Evolutionary conservation across 1,140 invertebrate genomes (phyloP), one percentile per base, ranked within the genome.

Genomic region (Conus betulinus): DNA sequence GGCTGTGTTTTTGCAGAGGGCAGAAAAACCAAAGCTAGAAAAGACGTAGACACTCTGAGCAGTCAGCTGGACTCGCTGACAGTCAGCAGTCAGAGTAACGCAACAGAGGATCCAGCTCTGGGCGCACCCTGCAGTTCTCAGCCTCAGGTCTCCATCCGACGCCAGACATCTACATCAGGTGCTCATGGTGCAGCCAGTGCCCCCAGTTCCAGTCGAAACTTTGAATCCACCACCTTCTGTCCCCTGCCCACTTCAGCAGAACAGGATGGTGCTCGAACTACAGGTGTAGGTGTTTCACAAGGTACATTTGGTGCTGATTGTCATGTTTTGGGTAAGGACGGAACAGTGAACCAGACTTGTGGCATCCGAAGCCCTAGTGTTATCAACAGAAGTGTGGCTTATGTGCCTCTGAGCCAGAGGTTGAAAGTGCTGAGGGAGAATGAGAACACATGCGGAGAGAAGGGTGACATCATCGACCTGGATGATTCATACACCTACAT

Each of bases 401-500:
- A 81, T 15, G 79, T 53, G 15, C 79, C 79, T 53, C 79, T 81
- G 39, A 53, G 79, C 79, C 51, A 53, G 23, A 52, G 79, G 39
- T 23, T 81, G 79, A 51, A 81, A 5, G 20, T 25, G 17, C 25
- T 81, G 79, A 20, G 4, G 25, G 39, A 39, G 6, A 53, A 15
- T 4, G 79, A 10, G 3, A 25, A 53, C 39, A 55, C 10, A 23
- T 5, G 52, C 39, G 39, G 13, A 39, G 13, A 81, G 39, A 6
- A 51, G 8, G 0, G 79, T 23, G 79, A 51, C 5, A 53, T 23
- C 20, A 23, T 53, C 4, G 51, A 81, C 5, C 79, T 52, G 13
- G 79, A 81, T 51, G 39, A 81, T 51, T 53, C 51, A 7, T 78
- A 78, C 51, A 81, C 79, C 20, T 81, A 81, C 51, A 81, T 81